Evolutionary conservation across 2,888 invertebrate genomes (phyloP), one percentile per base, ranked within the genome.

Genomic region (Phyllotreta striolata): DNA sequence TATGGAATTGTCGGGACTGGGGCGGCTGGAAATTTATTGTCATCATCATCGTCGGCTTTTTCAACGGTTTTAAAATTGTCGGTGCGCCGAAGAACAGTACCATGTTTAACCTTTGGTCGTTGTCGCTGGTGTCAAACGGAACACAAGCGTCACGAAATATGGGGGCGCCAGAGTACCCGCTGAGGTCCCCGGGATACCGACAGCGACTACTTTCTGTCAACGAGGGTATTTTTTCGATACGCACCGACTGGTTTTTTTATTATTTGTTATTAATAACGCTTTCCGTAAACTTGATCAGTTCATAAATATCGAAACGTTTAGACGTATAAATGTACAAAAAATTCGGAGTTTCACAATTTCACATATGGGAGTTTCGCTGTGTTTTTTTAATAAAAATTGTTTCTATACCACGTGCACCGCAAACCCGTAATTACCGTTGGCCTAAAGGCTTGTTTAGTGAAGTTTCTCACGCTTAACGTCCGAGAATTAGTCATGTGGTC

Each of bases 381-480:
- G 55, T 69, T 67, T 70, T 70, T 24, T 24, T 24, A 24, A 24
- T 24, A 66, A 64, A 71, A 65, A 69, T 60, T 72, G 71, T 74
- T 72, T 70, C n/a, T n/a, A n/a, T 74, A 74, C 78, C 79, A 78
- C 80, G 78, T 77, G 79, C 76, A 76, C 73, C 72, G 74, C 73
- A 78, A 24, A 78, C 79, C 73, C 77, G 76, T 80, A 80, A 80
- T 80, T 80, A 80, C 78, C 72, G 67, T 66, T 74, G 70, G 73
- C 77, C 79, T 77, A 74, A 74, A 73, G 77, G 78, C 77, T 71
- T 68, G 75, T 79, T 77, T 74, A 73, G 73, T 75, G 24, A 73
- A 75, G 76, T 77, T 80, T 80, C 80, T 79, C 80, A 79, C 79
- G 79, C 79, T 79, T 79, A 74, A 74, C 74, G 74, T 73, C 68